Evolutionary conservation across 2,797 vertebrate species (phyloP).

Genomic region (Malurus splendens): DNA sequence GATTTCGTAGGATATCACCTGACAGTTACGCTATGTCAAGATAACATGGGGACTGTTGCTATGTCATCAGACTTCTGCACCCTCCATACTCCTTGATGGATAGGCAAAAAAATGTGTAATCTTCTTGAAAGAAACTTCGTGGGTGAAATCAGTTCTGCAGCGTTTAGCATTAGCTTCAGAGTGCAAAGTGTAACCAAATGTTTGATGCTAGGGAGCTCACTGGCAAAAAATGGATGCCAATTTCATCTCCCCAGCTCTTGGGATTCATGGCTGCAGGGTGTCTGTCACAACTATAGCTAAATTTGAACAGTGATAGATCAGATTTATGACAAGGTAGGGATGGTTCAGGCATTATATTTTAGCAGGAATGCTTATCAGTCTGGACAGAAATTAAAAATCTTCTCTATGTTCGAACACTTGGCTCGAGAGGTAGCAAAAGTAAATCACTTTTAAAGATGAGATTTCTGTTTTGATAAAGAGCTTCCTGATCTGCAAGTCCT

Average conservation of each 20-base stretch:
- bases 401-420: not conserved
- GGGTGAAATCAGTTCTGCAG: not conserved
- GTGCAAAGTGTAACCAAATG: not conserved
- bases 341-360: not conserved
- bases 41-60: not conserved
- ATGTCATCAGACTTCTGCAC: fast-evolving
- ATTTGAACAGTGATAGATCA: not conserved
- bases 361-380: not conserved
- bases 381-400: not conserved
- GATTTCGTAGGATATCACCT: fast-evolving
- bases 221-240: not conserved
- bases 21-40: not conserved
- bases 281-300: not conserved
- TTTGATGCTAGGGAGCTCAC: not conserved
- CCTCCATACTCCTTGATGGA: not conserved
- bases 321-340: not conserved
- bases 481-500: not conserved
- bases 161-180: not conserved
- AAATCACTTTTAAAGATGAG: not conserved
- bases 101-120: not conserved
- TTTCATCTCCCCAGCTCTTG: not conserved
- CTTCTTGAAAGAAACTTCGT: not conserved
- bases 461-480: not conserved
- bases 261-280: not conserved
- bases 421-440: not conserved